Base-by-base conservation (phyloP, 1,140 invertebrate species). In the Chironomus tepperi region DNA sequence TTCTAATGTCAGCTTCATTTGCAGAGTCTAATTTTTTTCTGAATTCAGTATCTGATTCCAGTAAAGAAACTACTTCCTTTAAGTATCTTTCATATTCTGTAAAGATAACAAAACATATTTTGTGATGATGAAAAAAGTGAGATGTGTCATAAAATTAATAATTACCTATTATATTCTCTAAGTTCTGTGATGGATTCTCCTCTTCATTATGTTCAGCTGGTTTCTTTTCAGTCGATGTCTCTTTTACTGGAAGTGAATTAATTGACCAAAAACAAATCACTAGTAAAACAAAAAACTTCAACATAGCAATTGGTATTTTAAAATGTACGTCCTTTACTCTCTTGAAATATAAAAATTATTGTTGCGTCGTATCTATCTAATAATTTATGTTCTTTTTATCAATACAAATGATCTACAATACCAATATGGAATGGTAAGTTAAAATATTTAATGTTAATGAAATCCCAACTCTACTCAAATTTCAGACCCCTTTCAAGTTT, bases 21-120 rank as follows among this genome's bases (percentile, higher is more conserved):
- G 93, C 92, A 78, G 91, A 91, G 79, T 95, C 90, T 24, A 97
- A 82, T 79, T 94, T 93, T 73, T 89, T 85, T 21, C 89, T 87
- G 79, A 97, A 97, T 8, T 91, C 88, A 1, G 88, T 87, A 83
- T 97, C 94, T 77, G 88, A 90, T 84, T 96, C 94, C 7, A 97
- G 81, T 0, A 89, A 88, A 78, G 93, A 86, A 0, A 96, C 90
- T 0, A 97, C 93, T 84, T 97, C 92, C 77, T 89, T 88, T 18
- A 97, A 83, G 80, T 97, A 97, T 19, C 92, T 84, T 75, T 93
- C 90, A 82, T 97, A 97, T 80, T 96, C 92, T 70, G 19, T 57
- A 18, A 18, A 70, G 16, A 21, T 18, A 70, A 18, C 1, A 70
- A 8, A 19, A 70, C 2, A 19, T 21, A 19, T 67, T 67, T 70